Base-by-base conservation (phyloP, 2,113 vertebrate genomes). In the Pheucticus melanocephalus region DNA sequence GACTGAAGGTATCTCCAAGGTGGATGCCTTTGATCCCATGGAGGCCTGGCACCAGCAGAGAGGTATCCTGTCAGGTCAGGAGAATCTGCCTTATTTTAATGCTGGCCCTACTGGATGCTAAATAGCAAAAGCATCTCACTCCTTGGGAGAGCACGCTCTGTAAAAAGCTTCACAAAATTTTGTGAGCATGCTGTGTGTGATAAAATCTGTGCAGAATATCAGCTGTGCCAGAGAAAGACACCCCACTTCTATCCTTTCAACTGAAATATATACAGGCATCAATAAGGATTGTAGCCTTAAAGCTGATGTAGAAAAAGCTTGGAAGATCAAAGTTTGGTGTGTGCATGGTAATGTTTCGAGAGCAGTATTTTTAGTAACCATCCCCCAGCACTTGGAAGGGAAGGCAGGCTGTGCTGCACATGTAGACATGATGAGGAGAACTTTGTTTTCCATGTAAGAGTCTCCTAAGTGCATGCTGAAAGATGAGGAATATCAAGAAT, bases 311-410 rank as follows among this genome's bases (percentile, higher is more conserved):
- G 47, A 37, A 47, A 80, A 78, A 64, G 3, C 65, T 80, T 22
- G 27, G 72, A 45, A 95, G 94, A 96, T 96, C 90, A 96, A 97
- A 96, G 92, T 95, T 96, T 82, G 64, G 65, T 53, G 69, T 81
- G 69, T n/a, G 88, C 76, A 15, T 68, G 77, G 92, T 53, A 88
- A 63, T 13, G 6, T 78, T 92, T 88, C 0, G 0, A 76, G 63
- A 69, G 61, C 0, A 8, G 28, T 95, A 94, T 95, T 96, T 96
- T 96, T 96, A 97, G 94, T 35, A 94, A 75, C 16, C 2, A 64
- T 60, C 56, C 56, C 82, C 48, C 82, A 81, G 86, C 64, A 24
- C 69, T 86, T 64, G 17, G 82, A 60, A 88, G 72, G 56, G 64
- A 68, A 88, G 69, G 72, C 69, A 78, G 95, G 88, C 95, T 94